These are phyloP conservation scores for Calliopum simillimum DNA, from an alignment of 2,888 invertebrate species.

Conservation along the genomic window DNA sequence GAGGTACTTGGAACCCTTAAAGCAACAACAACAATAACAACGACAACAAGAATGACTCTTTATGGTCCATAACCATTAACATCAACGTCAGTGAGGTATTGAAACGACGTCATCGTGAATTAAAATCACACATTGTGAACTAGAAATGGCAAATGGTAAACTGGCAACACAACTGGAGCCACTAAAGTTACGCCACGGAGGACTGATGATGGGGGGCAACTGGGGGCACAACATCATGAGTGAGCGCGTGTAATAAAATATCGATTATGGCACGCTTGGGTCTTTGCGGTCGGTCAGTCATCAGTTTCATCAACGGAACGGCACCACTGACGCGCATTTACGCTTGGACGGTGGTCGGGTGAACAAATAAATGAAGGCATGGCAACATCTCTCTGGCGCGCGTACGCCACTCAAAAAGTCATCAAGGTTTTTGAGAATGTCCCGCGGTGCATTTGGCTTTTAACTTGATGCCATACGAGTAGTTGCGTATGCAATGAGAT, in stretches of 20 bases:
- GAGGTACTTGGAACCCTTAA: not conserved
- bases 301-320: not conserved
- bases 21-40: not conserved
- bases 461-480: not conserved
- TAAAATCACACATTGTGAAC: conserved; percentile 26
- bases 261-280: conserved; percentile 36
- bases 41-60: conserved; percentile 1
- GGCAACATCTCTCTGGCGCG: conserved; percentile 2
- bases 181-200: no score
- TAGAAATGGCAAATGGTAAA: conserved; percentile 28
- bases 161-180: no score
- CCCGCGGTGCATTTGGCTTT: conserved; percentile 25
- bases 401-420: not conserved
- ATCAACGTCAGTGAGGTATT: conserved; percentile 28
- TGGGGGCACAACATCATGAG: not conserved
- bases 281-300: not conserved
- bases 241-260: conserved; percentile 33
- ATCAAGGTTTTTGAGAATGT: conserved; percentile 11
- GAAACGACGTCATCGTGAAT: conserved; percentile 24
- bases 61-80: conserved; percentile 25
- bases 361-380: not conserved
- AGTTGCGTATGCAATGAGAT: not conserved
- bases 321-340: not conserved
- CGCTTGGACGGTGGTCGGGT: not conserved
- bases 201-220: not conserved